A percentile compares a stretch with the other conserved stretches of the same genome.
phyloP scores from a whole-genome alignment of 1,140 invertebrate species.

The Drosophila orena region DNA sequence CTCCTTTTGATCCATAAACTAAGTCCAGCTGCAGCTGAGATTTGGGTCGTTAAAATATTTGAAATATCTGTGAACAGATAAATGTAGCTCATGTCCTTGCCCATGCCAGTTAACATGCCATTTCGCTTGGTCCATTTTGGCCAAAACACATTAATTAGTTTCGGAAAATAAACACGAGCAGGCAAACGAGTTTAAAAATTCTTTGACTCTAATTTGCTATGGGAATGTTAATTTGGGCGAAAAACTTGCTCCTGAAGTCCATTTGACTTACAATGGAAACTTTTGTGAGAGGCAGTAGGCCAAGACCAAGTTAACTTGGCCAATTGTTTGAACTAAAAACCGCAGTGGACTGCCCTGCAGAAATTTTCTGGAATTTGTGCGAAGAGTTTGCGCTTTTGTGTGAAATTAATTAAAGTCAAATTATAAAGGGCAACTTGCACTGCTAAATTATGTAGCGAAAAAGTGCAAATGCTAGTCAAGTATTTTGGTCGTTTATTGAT shows the following conservation, averaged over 20 bases:
- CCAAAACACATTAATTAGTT: constrained; percentile 64
- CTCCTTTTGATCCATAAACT: constrained; percentile 2
- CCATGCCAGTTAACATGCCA: constrained; percentile 3
- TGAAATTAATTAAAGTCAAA: constrained; percentile 67
- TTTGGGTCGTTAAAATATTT: neutral
- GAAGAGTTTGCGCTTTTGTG: constrained; percentile 56
- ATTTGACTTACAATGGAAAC: constrained; percentile 73
- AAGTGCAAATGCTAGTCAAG: neutral
- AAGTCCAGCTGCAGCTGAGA: neutral
- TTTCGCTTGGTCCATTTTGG: constrained; percentile 2
- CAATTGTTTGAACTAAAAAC: constrained; percentile 60
- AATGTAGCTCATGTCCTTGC: too few species aligned
- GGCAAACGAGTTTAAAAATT: constrained; percentile 6
- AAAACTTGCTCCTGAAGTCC: constrained; percentile 59
- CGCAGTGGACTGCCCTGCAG: constrained; percentile 15
- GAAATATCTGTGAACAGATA: too few species aligned
- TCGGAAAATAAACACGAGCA: constrained; percentile 33
- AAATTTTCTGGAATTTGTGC: constrained; percentile 38
- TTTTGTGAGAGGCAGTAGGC: constrained; percentile 41
- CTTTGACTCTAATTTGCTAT: constrained; percentile 44
- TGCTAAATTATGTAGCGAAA: constrained; percentile 5
- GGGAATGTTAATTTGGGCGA: constrained; percentile 65
- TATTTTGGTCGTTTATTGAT: constrained; percentile 1
- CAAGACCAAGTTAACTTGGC: constrained; percentile 57
- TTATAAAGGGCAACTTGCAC: constrained; percentile 35